phyloP scores from a whole-genome alignment of 2,113 vertebrate species.

The Canis aureus region DNA sequence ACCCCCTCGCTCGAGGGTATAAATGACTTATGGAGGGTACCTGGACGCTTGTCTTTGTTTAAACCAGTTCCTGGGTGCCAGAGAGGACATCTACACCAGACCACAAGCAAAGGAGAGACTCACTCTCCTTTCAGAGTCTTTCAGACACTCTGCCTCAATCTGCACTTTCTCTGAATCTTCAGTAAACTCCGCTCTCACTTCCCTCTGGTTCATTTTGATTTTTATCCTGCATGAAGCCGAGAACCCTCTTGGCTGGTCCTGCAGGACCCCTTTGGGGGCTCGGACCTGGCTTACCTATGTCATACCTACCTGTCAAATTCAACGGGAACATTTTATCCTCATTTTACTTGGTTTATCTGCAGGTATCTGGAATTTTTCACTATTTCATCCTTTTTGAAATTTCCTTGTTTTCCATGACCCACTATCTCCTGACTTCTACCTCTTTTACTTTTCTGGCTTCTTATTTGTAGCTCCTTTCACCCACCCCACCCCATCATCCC shows the following conservation, averaged over 20 bases:
- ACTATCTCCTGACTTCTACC: not conserved
- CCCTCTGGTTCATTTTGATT: not conserved
- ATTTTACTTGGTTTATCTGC: not conserved
- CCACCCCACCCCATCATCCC: no score
- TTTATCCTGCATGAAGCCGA: not conserved
- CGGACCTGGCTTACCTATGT: not conserved
- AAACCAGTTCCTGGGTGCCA: not conserved
- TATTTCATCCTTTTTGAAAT: not conserved
- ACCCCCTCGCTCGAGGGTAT: not conserved
- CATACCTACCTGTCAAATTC: not conserved
- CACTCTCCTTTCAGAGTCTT: not conserved
- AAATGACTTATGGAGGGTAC: not conserved
- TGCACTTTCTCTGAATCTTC: not conserved
- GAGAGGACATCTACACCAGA: not conserved
- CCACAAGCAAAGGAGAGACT: not conserved
- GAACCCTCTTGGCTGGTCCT: not conserved
- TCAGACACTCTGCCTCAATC: not conserved
- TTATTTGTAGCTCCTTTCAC: not conserved
- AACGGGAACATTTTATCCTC: not conserved
- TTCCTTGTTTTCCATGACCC: not conserved
- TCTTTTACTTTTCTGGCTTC: not conserved
- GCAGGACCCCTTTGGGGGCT: accelerated
- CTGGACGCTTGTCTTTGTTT: not conserved
- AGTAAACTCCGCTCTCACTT: not conserved
- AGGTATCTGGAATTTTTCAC: not conserved